Evolutionary conservation across 2,797 vertebrate genomes (phyloP).

Genomic region (Neoniphon sammara): DNA sequence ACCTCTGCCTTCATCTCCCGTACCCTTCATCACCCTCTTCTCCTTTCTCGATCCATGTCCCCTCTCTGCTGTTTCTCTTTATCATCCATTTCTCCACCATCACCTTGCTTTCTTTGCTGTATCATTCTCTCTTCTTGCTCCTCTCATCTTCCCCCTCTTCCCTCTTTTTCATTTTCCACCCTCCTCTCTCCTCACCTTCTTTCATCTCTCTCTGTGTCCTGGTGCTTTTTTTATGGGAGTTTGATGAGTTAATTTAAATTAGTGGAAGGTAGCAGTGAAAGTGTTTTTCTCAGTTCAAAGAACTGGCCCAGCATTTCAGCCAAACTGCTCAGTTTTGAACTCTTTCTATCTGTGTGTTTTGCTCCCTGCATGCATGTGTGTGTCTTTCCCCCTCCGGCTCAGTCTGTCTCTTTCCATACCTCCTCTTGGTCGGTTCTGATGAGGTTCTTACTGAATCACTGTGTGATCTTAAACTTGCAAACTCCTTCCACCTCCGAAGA

Average conservation of each 20-base stretch:
- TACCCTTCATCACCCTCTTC: constrained; percentile 23
- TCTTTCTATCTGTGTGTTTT: neutral
- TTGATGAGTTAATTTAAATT: constrained; percentile 19
- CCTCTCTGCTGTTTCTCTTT: too few relatives aligned
- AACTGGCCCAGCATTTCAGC: neutral
- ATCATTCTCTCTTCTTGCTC: neutral
- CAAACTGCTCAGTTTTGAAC: constrained; percentile 9
- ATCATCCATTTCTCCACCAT: neutral
- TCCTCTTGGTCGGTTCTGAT: neutral
- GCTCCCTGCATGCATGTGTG: neutral
- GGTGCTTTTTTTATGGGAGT: neutral
- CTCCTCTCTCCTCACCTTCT: neutral
- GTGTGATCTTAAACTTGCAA: neutral
- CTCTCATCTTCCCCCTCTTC: neutral
- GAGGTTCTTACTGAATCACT: neutral
- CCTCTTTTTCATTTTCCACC: constrained; percentile 20
- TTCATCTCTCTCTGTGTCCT: neutral
- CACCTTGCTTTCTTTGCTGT: constrained; percentile 26
- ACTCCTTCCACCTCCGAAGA: neutral
- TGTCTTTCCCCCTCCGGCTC: constrained; percentile 8
- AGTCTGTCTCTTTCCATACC: neutral
- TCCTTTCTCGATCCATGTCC: constrained; percentile 6
- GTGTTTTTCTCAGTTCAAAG: constrained; percentile 21
- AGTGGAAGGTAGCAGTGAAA: neutral
- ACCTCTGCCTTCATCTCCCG: constrained; percentile 36